Evolutionary conservation across 2,797 vertebrate species (phyloP), one percentile per base, ranked within the genome.

Genomic region (Loriculus beryllinus): DNA sequence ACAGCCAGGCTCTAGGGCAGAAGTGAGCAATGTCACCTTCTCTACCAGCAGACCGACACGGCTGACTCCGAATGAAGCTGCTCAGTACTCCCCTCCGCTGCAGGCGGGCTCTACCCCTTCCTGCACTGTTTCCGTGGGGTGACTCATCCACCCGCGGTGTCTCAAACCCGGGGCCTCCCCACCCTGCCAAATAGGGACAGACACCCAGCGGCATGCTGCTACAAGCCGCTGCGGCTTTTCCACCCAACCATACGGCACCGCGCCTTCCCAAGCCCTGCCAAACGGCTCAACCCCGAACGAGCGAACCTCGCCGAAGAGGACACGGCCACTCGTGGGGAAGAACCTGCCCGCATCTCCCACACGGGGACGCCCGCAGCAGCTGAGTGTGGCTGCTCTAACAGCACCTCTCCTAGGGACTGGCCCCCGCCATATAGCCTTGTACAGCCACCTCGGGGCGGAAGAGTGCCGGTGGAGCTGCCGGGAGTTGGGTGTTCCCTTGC

Each of bases 321-420:
- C 17, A 3, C 6, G 6, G 11, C 31, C 3, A 29, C 29, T 4
- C 4, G 2, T 0, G 14, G 6, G 18, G 31, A 1, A 5, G 6
- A 1, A 18, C 49, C 35, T 20, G 14, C 35, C 22, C n/a, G 1
- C 8, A 1, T 7, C 22, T 12, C 49, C 72, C 67, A 19, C 45
- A 21, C 23, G 29, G 51, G 45, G 68, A 18, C 33, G 47, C 31
- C 70, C 26, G 7, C 56, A 31, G 35, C 10, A 8, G 20, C 69
- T 1, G 7, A 22, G 22, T 12, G 1, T 14, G 19, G 13, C 20
- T 14, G 52, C 13, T n/a, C 19, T n/a, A 21, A 9, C 31, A 21
- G 12, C 16, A 0, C n/a, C 29, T 26, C 3, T 3, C 11, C 17
- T 4, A 2, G 0, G 2, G 0, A 5, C 5, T 9, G n/a, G n/a